These are phyloP conservation scores for Spisula solida DNA, from an alignment of 2,888 invertebrate genomes.

Conservation along the genomic window DNA sequence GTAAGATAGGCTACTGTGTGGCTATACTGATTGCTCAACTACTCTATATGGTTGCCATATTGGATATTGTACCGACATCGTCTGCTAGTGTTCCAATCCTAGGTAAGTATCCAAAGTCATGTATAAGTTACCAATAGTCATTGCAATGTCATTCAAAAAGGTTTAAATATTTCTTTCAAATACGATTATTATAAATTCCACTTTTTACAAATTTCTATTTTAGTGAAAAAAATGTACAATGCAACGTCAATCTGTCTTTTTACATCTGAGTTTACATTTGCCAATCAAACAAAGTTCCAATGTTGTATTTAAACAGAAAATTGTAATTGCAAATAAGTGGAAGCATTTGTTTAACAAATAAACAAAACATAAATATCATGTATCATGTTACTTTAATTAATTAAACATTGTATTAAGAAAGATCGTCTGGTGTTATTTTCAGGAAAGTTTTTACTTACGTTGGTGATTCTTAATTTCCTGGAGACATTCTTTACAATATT, in stretches of 20 bases:
- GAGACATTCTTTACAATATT: slow-evolving; percentile 57
- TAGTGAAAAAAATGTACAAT: too few species aligned
- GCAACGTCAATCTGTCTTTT: too few species aligned
- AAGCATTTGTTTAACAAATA: too few species aligned
- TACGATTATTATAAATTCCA: too few species aligned
- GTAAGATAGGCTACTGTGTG: slow-evolving; percentile 44
- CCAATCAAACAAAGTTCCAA: too few species aligned
- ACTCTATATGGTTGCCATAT: slow-evolving; percentile 39
- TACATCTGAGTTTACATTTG: too few species aligned
- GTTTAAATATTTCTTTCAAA: background rate
- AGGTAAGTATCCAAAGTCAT: slow-evolving; percentile 25
- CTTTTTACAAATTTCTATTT: too few species aligned
- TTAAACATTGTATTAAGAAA: too few species aligned
- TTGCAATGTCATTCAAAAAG: background rate
- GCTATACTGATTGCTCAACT: slow-evolving; percentile 52
- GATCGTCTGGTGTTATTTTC: slow-evolving; percentile 30
- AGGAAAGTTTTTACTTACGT: slow-evolving; percentile 53
- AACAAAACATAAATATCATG: too few species aligned
- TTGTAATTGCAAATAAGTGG: too few species aligned
- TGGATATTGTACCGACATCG: slow-evolving; percentile 50
- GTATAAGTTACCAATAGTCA: background rate
- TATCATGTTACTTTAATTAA: too few species aligned
- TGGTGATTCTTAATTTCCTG: slow-evolving; percentile 51
- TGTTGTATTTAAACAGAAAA: too few species aligned
- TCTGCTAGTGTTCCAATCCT: slow-evolving; percentile 42